A percentile compares a stretch with the other conserved stretches of the same genome.
phyloP scores from a whole-genome alignment of 2,113 vertebrate species.

The Calypte anna region DNA sequence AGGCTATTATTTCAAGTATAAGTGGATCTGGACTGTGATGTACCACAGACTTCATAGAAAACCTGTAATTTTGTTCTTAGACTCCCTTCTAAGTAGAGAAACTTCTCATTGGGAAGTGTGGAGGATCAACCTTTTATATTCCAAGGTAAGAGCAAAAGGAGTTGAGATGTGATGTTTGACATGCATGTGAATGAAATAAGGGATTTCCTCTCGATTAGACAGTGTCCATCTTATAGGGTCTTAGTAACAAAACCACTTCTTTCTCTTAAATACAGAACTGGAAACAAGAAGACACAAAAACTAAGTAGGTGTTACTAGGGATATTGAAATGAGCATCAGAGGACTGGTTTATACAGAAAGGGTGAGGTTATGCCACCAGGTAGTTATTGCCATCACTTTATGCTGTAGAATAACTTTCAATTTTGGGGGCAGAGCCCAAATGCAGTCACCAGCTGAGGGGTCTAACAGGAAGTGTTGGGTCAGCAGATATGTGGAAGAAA shows the following conservation, averaged over 20 bases:
- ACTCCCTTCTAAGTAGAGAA: not conserved
- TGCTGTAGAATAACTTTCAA: not conserved
- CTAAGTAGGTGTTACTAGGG: not conserved
- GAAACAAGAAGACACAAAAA: not conserved
- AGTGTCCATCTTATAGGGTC: not conserved
- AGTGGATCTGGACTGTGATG: not conserved
- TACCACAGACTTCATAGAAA: not conserved
- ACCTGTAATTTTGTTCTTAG: not conserved
- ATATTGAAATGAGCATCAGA: not conserved
- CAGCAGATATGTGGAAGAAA: not conserved
- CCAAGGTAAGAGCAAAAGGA: not conserved
- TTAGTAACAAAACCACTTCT: not conserved
- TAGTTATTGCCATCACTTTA: not conserved
- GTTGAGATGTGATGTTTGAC: not conserved
- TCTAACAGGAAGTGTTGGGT: not conserved
- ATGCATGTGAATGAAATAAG: not conserved
- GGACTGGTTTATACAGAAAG: not conserved
- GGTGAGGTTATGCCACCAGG: not conserved
- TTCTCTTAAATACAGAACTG: not conserved
- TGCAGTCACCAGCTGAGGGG: not conserved
- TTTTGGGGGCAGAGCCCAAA: not conserved
- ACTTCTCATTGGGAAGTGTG: not conserved
- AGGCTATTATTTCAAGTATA: not conserved
- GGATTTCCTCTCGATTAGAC: not conserved
- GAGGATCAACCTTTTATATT: not conserved